A percentile compares a stretch with the other conserved stretches of the same genome.
Conservation (phyloP, 2,888 invertebrate genomes). For the Oscheius onirici region DNA sequence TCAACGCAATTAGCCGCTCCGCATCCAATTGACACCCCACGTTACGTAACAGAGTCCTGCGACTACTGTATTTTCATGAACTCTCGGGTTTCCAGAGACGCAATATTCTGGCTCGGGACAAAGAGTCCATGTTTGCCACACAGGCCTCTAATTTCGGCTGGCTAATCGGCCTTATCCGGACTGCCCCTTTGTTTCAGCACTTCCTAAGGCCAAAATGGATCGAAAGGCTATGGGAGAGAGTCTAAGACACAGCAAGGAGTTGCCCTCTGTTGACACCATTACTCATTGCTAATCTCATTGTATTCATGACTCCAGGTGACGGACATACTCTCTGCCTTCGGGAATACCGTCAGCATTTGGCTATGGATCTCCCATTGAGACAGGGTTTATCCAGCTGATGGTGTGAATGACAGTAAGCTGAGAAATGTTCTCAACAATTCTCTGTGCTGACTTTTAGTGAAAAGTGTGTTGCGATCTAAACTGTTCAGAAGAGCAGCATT, state of each 20-base stretch:
- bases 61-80: neutral
- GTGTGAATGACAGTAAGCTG: neutral
- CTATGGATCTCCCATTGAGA: neutral
- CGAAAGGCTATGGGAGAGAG: no score
- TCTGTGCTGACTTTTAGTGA: no score
- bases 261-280: constrained; percentile 14
- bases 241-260: neutral
- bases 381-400: neutral
- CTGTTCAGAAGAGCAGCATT: no score
- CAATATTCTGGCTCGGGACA: neutral
- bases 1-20: constrained; percentile 20
- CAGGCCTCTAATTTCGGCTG: neutral
- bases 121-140: neutral
- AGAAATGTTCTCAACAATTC: neutral
- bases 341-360: neutral
- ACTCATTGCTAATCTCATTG: constrained; percentile 8
- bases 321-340: constrained; percentile 1
- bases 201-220: constrained; percentile 19
- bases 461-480: no score
- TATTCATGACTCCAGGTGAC: constrained; percentile 18
- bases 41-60: constrained; percentile 11
- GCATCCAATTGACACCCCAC: constrained; percentile 27
- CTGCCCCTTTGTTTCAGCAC: constrained; percentile 6
- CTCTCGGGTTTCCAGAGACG: neutral
- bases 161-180: constrained; percentile 23